Conservation (phyloP, 2,113 vertebrate species). For the Hydrochoerus hydrochaeris region DNA sequence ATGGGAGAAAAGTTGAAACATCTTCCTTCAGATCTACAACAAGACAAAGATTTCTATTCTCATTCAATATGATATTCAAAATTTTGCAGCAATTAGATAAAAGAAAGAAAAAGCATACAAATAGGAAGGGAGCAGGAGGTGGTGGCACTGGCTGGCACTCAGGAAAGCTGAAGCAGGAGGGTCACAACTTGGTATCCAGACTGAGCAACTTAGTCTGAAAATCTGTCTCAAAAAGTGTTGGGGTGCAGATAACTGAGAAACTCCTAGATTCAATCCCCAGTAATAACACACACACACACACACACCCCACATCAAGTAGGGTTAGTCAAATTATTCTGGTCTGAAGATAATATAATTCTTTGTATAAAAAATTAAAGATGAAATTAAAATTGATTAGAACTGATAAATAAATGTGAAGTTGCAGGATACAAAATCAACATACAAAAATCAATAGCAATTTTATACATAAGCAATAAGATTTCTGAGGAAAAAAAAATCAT, state of each 20-base stretch:
- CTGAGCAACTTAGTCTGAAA: not conserved
- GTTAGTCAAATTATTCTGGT: not conserved
- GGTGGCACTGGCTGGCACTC: not conserved
- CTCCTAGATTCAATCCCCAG: not conserved
- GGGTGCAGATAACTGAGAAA: not conserved
- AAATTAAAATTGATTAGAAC: not conserved
- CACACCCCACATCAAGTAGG: not conserved
- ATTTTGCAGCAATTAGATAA: not conserved
- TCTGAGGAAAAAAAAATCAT: not conserved
- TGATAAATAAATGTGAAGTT: not conserved
- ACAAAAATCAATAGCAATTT: not conserved
- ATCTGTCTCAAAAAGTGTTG: not conserved
- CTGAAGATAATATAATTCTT: not conserved
- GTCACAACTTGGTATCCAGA: not conserved
- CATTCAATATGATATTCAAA: not conserved
- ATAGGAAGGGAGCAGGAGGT: not conserved
- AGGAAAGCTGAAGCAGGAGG: not conserved
- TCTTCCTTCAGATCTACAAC: not conserved
- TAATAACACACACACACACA: not conserved
- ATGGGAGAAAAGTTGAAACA: not conserved
- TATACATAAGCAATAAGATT: not conserved
- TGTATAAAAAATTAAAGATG: not conserved
- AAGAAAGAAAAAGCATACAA: not conserved
- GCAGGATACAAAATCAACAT: not conserved
- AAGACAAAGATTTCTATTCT: not conserved